These are phyloP conservation scores for Chlorospingus flavigularis DNA, from an alignment of 2,797 vertebrate species.

Conservation along the genomic window DNA sequence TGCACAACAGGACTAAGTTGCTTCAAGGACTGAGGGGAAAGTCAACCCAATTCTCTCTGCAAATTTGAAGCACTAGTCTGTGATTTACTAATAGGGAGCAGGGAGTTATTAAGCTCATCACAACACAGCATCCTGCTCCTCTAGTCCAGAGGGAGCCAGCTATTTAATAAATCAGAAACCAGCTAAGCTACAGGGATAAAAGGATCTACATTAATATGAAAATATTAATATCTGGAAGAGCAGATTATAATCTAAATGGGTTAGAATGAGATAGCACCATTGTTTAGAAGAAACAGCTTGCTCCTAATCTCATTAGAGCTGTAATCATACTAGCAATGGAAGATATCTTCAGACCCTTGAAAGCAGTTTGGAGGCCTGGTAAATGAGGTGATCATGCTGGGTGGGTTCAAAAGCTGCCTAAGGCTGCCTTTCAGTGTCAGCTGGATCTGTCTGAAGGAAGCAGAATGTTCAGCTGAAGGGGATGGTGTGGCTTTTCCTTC, in stretches of 20 bases:
- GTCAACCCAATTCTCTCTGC: neutral
- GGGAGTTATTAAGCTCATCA: slow-evolving; percentile 22
- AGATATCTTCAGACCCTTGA: neutral
- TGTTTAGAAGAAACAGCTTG: slow-evolving; percentile 37
- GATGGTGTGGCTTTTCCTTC: neutral
- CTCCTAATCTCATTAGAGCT: slow-evolving; percentile 52
- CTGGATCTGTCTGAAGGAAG: neutral
- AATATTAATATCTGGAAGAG: slow-evolving; percentile 34
- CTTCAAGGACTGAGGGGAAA: neutral
- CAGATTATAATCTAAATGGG: slow-evolving; percentile 31
- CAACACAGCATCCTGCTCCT: neutral
- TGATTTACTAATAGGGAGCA: slow-evolving; percentile 39
- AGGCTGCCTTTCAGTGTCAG: neutral
- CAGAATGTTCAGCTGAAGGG: neutral
- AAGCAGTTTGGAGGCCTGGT: neutral
- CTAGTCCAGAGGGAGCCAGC: slow-evolving; percentile 6
- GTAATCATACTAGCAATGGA: neutral
- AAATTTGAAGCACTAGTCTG: neutral
- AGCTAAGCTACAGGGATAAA: slow-evolving; percentile 24
- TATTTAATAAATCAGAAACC: slow-evolving; percentile 57
- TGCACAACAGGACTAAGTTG: neutral
- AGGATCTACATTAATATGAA: slow-evolving; percentile 40
- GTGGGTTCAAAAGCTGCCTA: neutral
- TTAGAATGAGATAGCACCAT: slow-evolving; percentile 21
- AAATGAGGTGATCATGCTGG: neutral